phyloP scores from a whole-genome alignment of 2,888 invertebrate genomes.

The Ecdyonurus torrentis region DNA sequence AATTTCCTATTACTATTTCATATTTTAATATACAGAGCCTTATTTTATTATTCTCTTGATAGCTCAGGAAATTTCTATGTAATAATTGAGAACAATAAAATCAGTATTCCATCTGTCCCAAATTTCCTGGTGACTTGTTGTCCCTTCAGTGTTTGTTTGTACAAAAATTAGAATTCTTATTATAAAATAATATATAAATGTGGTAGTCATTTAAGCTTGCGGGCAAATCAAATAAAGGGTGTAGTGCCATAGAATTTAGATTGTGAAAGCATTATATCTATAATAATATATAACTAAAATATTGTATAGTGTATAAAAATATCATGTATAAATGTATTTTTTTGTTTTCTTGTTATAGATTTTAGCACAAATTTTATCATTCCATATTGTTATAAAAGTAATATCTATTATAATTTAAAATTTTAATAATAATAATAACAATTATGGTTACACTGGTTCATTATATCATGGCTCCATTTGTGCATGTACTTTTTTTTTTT shows the following conservation, averaged over 20 bases:
- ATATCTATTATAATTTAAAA: not conserved
- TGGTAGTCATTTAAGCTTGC: not conserved
- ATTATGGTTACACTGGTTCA: too few species aligned
- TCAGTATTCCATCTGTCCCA: not conserved
- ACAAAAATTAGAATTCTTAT: not conserved
- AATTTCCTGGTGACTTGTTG: not conserved
- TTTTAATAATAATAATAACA: too few species aligned
- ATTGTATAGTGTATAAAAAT: not conserved
- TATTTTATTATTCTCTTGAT: not conserved
- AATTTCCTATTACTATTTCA: too few species aligned
- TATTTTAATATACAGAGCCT: too few species aligned
- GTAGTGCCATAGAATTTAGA: slow-evolving; percentile 1
- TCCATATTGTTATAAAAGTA: not conserved
- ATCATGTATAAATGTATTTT: not conserved
- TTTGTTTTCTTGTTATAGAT: not conserved
- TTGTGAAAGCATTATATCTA: not conserved
- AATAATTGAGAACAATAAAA: not conserved
- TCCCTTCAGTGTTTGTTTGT: not conserved
- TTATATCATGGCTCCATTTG: too few species aligned
- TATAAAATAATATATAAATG: not conserved
- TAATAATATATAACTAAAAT: not conserved
- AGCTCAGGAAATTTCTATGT: not conserved
- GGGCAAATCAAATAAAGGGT: not conserved
- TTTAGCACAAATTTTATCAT: not conserved
- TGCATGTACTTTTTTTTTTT: too few species aligned